Base-by-base conservation (phyloP, 2,888 invertebrate genomes). In the Seira sanloemensis region DNA sequence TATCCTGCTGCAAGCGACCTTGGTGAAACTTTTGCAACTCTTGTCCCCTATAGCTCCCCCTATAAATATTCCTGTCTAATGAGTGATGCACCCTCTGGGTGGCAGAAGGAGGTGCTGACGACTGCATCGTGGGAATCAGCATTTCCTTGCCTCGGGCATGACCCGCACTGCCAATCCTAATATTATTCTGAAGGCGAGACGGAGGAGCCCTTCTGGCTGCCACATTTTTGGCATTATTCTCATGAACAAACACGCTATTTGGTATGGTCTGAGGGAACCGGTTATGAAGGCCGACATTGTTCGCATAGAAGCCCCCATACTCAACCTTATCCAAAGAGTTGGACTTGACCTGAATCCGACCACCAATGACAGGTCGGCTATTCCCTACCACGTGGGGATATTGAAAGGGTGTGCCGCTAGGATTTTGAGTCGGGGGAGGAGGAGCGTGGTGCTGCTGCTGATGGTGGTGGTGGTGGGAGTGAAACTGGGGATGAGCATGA, bases 381-480 rank as follows among this genome's bases (percentile, higher is more conserved):
- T 78, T 84, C 27, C 84, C 84, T 9, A 84, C 74, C 25, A 78
- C 84, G 26, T 84, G 84, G 16, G 84, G 78, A 68, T 83, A 78
- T 16, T 83, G 77, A n/a, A 74, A 58, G n/a, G n/a, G n/a, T 16
- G 58, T 18, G 58, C 2, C 2, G 58, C 7, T 9, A 4, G 18
- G 58, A 12, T n/a, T 9, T 18, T 58, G 18, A 12, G 12, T 9
- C 2, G 18, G 58, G 58, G 7, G 58, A 58, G 2, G n/a, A 58
- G 4, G 5, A 58, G 4, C 16, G 58, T 58, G 58, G 58, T 58
- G 58, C n/a, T 58, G 58, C 2, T 58, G 58, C 7, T 54, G 50
- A 18, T 75, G 74, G n/a, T 37, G 58, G n/a, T 54, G 78, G 1
- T 24, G 72, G 21, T 37, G 66, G n/a, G 77, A 68, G 7, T 46